These are phyloP conservation scores for Formica selysi DNA, from an alignment of 1,140 invertebrate species.

Conservation along the genomic window DNA sequence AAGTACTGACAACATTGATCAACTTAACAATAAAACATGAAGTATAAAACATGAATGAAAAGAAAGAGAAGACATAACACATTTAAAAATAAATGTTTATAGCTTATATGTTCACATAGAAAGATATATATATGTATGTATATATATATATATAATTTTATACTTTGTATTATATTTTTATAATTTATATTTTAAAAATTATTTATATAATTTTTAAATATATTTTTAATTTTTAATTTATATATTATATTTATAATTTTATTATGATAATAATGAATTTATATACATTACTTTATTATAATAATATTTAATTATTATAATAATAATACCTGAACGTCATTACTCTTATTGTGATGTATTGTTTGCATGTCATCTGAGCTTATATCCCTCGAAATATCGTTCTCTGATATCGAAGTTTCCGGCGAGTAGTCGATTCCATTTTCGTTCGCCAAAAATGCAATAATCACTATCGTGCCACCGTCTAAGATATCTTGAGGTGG, in stretches of 20 bases:
- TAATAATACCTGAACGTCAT: slow-evolving; percentile 81
- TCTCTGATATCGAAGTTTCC: slow-evolving; percentile 74
- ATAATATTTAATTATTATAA: too few species aligned
- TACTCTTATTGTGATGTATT: slow-evolving; percentile 78
- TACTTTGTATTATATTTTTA: too few species aligned
- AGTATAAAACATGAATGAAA: background rate
- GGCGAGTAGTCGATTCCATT: slow-evolving; percentile 81
- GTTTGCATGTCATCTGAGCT: slow-evolving; percentile 67
- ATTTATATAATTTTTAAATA: too few species aligned
- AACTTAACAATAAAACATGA: background rate
- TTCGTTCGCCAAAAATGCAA: slow-evolving; percentile 89
- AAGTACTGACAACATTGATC: slow-evolving; percentile 24
- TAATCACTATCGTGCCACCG: slow-evolving; percentile 88
- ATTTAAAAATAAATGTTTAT: slow-evolving; percentile 17
- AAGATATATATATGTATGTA: background rate
- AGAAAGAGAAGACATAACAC: slow-evolving; percentile 13
- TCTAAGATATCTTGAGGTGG: slow-evolving; percentile 88
- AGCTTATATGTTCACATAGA: background rate
- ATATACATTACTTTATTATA: background rate
- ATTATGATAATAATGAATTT: too few species aligned
- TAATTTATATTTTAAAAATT: too few species aligned
- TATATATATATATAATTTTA: too few species aligned
- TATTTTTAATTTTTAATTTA: background rate
- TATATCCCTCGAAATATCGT: slow-evolving; percentile 63
- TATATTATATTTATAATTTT: background rate